Evolutionary conservation across 2,797 vertebrate genomes (phyloP).

Genomic region (Australoheros facetus): DNA sequence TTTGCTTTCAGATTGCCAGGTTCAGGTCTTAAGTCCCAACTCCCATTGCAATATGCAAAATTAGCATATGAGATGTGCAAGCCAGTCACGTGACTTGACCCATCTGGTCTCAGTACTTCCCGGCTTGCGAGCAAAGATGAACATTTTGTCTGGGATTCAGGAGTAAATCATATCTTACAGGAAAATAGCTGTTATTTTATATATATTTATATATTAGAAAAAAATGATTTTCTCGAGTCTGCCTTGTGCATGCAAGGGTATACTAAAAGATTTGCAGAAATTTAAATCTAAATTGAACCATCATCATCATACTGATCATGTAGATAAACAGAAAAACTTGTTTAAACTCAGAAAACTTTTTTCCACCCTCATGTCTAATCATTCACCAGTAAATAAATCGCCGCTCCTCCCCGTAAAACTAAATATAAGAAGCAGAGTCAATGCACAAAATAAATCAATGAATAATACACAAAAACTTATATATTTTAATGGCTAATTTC

Average conservation of each 20-base stretch:
- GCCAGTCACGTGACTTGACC: slow-evolving; percentile 23
- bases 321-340: neutral
- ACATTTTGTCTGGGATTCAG: neutral
- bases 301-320: neutral
- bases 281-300: neutral
- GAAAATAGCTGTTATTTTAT: neutral
- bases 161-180: slow-evolving; percentile 8
- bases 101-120: slow-evolving; percentile 13
- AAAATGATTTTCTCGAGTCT: neutral
- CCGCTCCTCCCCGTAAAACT: slow-evolving; percentile 9
- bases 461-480: neutral
- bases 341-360: neutral
- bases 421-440: neutral
- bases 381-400: slow-evolving; percentile 8
- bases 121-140: neutral
- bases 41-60: slow-evolving; percentile 42
- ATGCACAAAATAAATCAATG: slow-evolving; percentile 20
- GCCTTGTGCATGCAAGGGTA: neutral
- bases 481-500: slow-evolving; percentile 32
- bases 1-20: slow-evolving; percentile 36
- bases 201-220: neutral
- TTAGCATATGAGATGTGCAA: slow-evolving; percentile 33
- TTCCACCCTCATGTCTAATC: slow-evolving; percentile 5
- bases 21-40: slow-evolving; percentile 22
- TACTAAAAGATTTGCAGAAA: neutral